Percentiles rank a stretch among this genome's conserved stretches.
These are phyloP conservation scores for Lepisosteus oculatus DNA, from an alignment of 2,113 vertebrate species.

Conservation along the genomic window DNA sequence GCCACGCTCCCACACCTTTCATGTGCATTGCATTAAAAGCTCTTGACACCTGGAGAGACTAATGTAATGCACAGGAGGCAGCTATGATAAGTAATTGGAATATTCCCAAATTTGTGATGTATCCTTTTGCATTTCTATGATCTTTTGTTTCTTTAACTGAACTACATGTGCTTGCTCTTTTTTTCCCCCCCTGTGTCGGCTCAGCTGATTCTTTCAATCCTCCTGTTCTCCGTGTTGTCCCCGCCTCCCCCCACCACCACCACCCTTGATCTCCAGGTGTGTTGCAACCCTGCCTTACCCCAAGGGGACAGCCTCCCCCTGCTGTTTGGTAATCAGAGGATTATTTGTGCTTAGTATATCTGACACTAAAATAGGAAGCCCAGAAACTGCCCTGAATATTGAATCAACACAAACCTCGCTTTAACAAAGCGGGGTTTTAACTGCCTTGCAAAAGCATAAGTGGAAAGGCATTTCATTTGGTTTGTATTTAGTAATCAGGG, in stretches of 20 bases:
- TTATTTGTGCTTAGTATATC: slow-evolving; percentile 28
- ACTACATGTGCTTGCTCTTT: background rate
- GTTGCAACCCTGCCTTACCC: slow-evolving; percentile 22
- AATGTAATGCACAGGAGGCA: no score
- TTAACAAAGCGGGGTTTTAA: background rate
- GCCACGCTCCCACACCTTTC: no score
- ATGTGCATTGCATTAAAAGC: no score
- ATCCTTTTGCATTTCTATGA: no score
- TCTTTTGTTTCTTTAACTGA: no score
- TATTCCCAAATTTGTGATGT: no score
- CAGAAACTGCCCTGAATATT: slow-evolving; percentile 23
- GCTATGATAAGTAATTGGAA: no score
- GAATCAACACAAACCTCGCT: slow-evolving; percentile 22
- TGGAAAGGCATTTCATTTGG: background rate
- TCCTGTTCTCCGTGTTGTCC: background rate
- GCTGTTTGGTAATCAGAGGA: slow-evolving; percentile 22
- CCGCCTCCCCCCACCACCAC: background rate
- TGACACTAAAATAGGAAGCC: slow-evolving; percentile 13
- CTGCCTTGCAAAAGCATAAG: background rate
- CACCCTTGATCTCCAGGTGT: slow-evolving; percentile 5
- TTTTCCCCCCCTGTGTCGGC: background rate
- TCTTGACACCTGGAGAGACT: no score
- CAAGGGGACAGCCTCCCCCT: slow-evolving; percentile 11
- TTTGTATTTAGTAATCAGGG: background rate
- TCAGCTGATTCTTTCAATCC: slow-evolving; percentile 1